Conservation (phyloP, 2,113 vertebrate species). For the Phyllopteryx taeniolatus region DNA sequence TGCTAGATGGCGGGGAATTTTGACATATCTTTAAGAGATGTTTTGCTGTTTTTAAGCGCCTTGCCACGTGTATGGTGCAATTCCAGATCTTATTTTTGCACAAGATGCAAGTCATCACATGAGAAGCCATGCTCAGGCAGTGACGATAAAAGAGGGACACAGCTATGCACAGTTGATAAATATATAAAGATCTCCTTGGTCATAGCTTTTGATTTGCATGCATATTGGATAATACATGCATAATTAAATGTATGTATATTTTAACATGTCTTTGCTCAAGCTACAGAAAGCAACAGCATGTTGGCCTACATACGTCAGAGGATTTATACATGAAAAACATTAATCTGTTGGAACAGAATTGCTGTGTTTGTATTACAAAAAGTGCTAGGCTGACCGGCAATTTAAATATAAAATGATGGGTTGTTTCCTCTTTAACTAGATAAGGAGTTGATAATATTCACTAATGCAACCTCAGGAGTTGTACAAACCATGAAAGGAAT, state of each 20-base stretch:
- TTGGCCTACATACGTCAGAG: slow-evolving; percentile 9
- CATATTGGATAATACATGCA: slow-evolving; percentile 23
- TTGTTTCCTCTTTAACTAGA: too few relatives aligned
- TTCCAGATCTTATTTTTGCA: slow-evolving; percentile 4
- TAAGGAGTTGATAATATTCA: background rate
- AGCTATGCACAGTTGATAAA: slow-evolving; percentile 15
- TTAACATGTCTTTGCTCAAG: slow-evolving; percentile 13
- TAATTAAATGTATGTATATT: slow-evolving; percentile 28
- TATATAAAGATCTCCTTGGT: slow-evolving; percentile 25
- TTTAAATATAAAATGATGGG: background rate
- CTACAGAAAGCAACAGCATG: slow-evolving; percentile 2
- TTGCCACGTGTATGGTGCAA: slow-evolving; percentile 18
- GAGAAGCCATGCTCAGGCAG: background rate
- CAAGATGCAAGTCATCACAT: slow-evolving; percentile 9
- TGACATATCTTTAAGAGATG: slow-evolving; percentile 47
- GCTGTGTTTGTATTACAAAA: background rate
- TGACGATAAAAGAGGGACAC: background rate
- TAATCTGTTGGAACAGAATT: background rate
- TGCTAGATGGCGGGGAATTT: slow-evolving; percentile 58
- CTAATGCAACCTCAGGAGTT: too few relatives aligned
- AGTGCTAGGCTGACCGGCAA: background rate
- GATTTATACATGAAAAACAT: too few relatives aligned
- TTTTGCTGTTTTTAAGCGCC: slow-evolving; percentile 18
- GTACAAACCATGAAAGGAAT: background rate
- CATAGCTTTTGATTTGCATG: slow-evolving; percentile 13